Evolutionary conservation across 2,113 vertebrate species (phyloP).

Genomic region (Uropsilus gracilis): DNA sequence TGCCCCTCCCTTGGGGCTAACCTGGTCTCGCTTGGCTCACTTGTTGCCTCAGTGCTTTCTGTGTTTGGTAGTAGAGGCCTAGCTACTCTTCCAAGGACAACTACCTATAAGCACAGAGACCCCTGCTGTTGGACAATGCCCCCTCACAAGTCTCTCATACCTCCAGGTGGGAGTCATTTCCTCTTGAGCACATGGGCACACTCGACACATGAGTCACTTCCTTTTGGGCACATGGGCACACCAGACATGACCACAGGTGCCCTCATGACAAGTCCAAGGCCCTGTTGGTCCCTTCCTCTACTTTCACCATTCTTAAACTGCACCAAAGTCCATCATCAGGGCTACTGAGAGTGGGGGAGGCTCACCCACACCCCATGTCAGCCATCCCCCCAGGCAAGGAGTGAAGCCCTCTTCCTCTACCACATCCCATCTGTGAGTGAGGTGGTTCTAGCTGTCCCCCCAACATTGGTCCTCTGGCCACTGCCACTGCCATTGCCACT

Average conservation of each 20-base stretch:
- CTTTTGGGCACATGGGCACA: not conserved
- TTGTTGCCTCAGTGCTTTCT: conserved; percentile 88
- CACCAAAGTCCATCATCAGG: conserved; percentile 86
- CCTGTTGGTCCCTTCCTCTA: not conserved
- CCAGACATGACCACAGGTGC: conserved; percentile 47
- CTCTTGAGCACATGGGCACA: conserved; percentile 45
- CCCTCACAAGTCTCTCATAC: not conserved
- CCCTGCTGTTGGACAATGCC: not conserved
- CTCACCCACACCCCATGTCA: not conserved
- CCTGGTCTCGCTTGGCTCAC: conserved; percentile 80
- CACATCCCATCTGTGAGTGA: not conserved
- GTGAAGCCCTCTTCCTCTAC: conserved; percentile 70
- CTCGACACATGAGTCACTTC: no score
- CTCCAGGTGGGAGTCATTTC: conserved; percentile 56
- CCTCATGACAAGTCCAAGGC: conserved; percentile 58
- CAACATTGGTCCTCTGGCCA: not conserved
- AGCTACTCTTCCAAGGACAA: conserved; percentile 54
- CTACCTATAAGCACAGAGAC: not conserved
- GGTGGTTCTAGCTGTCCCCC: not conserved
- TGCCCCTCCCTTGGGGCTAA: conserved; percentile 72
- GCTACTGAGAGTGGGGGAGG: conserved; percentile 53
- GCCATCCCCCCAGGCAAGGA: conserved; percentile 61
- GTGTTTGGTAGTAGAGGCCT: conserved; percentile 70
- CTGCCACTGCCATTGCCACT: conserved; percentile 62
- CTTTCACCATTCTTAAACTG: conserved; percentile 73